Conservation (phyloP, 92 coral and sea anemone species). For the Parazoanthus swiftii region DNA sequence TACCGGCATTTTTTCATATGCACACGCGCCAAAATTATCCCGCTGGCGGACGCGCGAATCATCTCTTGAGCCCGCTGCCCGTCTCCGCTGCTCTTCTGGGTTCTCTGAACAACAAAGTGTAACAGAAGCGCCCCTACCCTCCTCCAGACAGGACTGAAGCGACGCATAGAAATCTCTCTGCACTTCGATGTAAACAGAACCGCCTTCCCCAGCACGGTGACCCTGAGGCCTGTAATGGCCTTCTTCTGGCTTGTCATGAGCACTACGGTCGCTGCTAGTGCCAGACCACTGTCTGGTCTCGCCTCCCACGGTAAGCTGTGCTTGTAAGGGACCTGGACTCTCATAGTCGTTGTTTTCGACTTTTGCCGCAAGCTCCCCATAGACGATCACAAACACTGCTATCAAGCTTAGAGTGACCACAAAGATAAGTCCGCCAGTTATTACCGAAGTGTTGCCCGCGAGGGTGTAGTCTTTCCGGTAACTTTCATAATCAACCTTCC, state of each 20-base stretch:
- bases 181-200: conserved; percentile 4
- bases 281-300: conserved; percentile 11
- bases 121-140: conserved; percentile 21
- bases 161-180: conserved; percentile 22
- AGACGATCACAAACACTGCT: conserved; percentile 10
- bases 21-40: neutral
- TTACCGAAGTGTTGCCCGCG: conserved; percentile 16
- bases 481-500: neutral
- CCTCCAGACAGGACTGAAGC: conserved; percentile 28
- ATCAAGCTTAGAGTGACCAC: conserved; percentile 16
- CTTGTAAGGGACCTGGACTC: conserved; percentile 2
- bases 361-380: conserved; percentile 28
- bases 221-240: neutral
- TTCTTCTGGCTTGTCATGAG: neutral
- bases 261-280: conserved; percentile 6
- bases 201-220: neutral
- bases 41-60: conserved; percentile 10
- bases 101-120: conserved; percentile 19
- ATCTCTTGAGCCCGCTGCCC: neutral
- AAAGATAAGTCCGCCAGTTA: conserved; percentile 32
- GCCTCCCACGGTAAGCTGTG: conserved; percentile 26
- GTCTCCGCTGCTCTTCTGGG: neutral
- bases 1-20: conserved; percentile 5
- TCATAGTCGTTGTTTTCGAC: neutral
- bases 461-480: neutral